Base-by-base conservation (phyloP, 2,113 vertebrate genomes). In the Cisticola juncidis region DNA sequence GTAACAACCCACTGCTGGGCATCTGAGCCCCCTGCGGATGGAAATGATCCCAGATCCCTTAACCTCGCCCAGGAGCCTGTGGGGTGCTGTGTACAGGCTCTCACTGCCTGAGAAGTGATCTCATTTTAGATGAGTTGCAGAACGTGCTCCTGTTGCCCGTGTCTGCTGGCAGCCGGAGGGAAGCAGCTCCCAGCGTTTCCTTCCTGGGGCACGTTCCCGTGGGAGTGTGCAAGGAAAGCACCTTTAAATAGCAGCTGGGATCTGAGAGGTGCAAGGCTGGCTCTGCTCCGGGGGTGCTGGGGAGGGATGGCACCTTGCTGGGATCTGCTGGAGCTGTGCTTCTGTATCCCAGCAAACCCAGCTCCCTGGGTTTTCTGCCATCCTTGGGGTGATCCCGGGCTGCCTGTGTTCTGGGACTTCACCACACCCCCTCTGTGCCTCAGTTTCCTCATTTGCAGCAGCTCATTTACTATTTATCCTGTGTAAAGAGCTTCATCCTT, bases 11-110 rank as follows among this genome's bases (percentile, higher is more conserved):
- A 7, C 7, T 22, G 4, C 0, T 0, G 3, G 50, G 44, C 83
- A 4, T 23, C 19, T 11, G 69, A 69, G 17, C 18, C 17, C 23
- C 9, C 5, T 3, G 2, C 2, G 2, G 54, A 36, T 10, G 23
- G 35, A 65, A 72, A 3, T 3, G 2, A 11, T 51, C 69, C 60
- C 0, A 0, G 31, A 12, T n/a, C 68, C 22, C 1, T 53, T 42
- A 24, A 20, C 53, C 68, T 60, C 0, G 0, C 5, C 45, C 0
- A 0, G 83, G 70, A 85, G 31, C 89, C 71, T n/a, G 25, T 1
- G 8, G 33, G 33, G 3, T 35, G 65, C 31, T 16, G 3, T 2
- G 4, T 3, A 2, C 2, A 3, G 25, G 81, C 26, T 69, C 29
- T 35, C 40, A 9, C 35, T 61, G 69, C 50, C 5, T 69, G 26